phyloP scores from a whole-genome alignment of 1,140 invertebrate genomes.

The Drosophila eugracilis region DNA sequence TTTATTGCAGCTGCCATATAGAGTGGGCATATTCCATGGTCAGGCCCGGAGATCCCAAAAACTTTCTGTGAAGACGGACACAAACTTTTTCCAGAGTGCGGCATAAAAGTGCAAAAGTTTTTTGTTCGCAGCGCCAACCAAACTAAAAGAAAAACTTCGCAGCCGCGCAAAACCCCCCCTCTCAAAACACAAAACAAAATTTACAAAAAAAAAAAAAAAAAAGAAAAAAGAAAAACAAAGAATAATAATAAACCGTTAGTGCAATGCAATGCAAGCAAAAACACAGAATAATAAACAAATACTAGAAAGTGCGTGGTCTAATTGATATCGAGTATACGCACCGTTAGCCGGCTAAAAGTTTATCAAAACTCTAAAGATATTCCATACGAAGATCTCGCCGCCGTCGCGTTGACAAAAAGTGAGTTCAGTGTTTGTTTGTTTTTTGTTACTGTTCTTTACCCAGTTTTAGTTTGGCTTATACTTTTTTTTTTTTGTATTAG shows the following conservation, averaged over 20 bases:
- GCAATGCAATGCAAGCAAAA: conserved; percentile 3
- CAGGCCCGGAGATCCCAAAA: conserved; percentile 10
- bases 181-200: conserved; percentile 14
- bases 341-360: conserved; percentile 19
- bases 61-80: conserved; percentile 21
- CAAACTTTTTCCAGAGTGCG: conserved; percentile 20
- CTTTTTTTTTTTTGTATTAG: conserved; percentile 14
- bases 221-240: conserved; percentile 15
- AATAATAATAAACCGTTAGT: neutral
- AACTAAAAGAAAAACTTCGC: conserved; percentile 40
- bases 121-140: conserved; percentile 59
- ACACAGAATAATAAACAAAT: conserved; percentile 20
- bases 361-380: conserved; percentile 2
- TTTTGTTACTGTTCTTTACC: conserved; percentile 38
- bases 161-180: conserved; percentile 1
- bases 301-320: conserved; percentile 52
- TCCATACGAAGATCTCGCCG: neutral
- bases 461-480: conserved; percentile 15
- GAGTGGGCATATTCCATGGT: conserved; percentile 14
- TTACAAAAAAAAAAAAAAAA: conserved; percentile 19
- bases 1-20: conserved; percentile 48
- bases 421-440: conserved; percentile 23
- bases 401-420: conserved; percentile 31
- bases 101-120: conserved; percentile 38
- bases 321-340: conserved; percentile 68